Evolutionary conservation across 2,113 vertebrate species (phyloP), one percentile per base, ranked within the genome.

Genomic region (Lycaon pictus): DNA sequence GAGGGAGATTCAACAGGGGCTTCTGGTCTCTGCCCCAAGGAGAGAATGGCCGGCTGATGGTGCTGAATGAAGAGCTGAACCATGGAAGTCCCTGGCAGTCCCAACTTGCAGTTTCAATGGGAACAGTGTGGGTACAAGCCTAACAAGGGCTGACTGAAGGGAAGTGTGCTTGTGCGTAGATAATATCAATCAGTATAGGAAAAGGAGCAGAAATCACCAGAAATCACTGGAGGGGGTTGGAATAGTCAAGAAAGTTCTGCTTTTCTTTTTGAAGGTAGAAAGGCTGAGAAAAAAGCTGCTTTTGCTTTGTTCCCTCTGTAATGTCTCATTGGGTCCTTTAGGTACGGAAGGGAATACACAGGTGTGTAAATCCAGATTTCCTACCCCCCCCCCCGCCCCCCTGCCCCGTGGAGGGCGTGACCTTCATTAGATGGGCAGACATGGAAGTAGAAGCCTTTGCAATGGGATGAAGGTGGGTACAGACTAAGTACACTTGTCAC

Each of bases 1-100:
- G 0, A 53, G 11, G 48, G n/a, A 27, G 43, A 67, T 4, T 16
- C 29, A 71, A 69, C 22, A 71, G 35, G 48, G 25, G 19, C 3
- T 7, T 88, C 22, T 32, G 58, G 3, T 25, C 56, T 90, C 56
- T n/a, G 76, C 56, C 19, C 60, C 3, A 56, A 90, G n/a, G 11
- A 88, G 20, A 27, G 11, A 88, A 15, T 77, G 62, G 37, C 6
- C 8, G 53, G 29, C 56, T 43, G 43, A 13, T 16, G n/a, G 62
- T 51, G 29, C 67, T 29, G 55, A 51, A 17, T 7, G 65, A 29
- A 19, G 35, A 53, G 55, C 58, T 7, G 27, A 51, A 19, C 23
- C 5, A 0, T 0, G 9, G 22, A 58, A 19, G 58, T 29, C 9
- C 19, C 55, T 1, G 4, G 35, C 19, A 16, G 63, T 29, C 12